A percentile compares a stretch with the other conserved stretches of the same genome.
Conservation (phyloP, 92 coral and sea anemone species). For the Metridium senile region DNA sequence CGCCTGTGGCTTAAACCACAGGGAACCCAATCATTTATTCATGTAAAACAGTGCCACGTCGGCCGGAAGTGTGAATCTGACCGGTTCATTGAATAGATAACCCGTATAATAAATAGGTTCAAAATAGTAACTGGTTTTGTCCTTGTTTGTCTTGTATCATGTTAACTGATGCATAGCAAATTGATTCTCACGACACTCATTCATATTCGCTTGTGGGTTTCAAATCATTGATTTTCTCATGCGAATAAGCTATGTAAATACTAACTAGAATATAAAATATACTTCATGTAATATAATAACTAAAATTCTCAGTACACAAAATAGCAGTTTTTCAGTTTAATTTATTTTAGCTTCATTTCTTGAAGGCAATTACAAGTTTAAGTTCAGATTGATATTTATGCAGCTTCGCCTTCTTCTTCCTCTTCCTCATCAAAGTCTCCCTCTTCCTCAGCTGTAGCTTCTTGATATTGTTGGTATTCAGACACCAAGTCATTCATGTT, state of each 20-base stretch:
- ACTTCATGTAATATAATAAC: neutral
- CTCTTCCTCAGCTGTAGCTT: slow-evolving; percentile 93
- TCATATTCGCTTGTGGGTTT: neutral
- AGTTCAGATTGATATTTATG: slow-evolving; percentile 9
- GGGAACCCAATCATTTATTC: slow-evolving; percentile 16
- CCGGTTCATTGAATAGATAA: slow-evolving; percentile 8
- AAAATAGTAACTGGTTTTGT: neutral
- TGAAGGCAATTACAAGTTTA: slow-evolving; percentile 11
- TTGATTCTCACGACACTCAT: neutral
- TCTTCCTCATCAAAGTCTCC: slow-evolving; percentile 93
- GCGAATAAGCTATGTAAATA: too few species aligned
- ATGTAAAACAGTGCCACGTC: slow-evolving; percentile 17
- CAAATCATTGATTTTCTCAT: slow-evolving; percentile 5
- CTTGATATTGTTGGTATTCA: slow-evolving; percentile 95
- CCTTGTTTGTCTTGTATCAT: slow-evolving; percentile 9
- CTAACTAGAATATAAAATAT: neutral
- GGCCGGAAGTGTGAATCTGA: neutral
- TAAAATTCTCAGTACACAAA: neutral
- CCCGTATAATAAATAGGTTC: neutral
- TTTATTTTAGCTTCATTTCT: slow-evolving; percentile 10
- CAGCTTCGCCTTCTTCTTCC: slow-evolving; percentile 61
- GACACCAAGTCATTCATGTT: slow-evolving; percentile 93
- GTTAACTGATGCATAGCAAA: slow-evolving; percentile 9
- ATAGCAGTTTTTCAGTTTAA: neutral
- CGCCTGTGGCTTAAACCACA: slow-evolving; percentile 13